Evolutionary conservation across 2,113 vertebrate species (phyloP), one percentile per base, ranked within the genome.

Genomic region (Scartelaos histophorus): DNA sequence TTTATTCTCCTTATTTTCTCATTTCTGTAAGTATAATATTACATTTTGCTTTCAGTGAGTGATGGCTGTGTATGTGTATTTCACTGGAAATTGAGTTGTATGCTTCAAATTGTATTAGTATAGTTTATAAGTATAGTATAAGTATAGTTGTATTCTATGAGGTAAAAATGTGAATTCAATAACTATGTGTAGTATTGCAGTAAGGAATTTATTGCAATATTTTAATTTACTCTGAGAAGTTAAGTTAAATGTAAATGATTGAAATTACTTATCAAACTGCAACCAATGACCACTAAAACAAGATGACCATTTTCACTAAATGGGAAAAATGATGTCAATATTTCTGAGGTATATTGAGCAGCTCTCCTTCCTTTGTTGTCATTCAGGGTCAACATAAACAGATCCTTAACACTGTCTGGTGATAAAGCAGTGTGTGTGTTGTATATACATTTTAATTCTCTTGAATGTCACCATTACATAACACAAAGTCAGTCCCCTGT

Each of bases 371-470:
- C 74, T 69, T 77, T 78, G 54, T 51, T 72, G 24, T 86, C 74
- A 70, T 45, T 21, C 46, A 54, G 21, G 25, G 84, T 89, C 89
- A 81, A 89, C 79, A 87, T 90, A 62, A 76, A 88, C 70, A 88
- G 88, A 17, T 7, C 58, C 80, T 75, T 76, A 83, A 81, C 51
- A 79, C 35, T 3, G 47, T 73, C 77, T 83, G 70, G 67, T 58
- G 66, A 76, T 74, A 58, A 35, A n/a, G 43, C 70, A 57, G 65
- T 84, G 73, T 90, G n/a, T 89, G 74, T 90, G 64, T 79, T 58
- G 68, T 85, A 61, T 46, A 87, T 72, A 85, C 72, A 83, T 35
- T 16, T 47, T 57, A 76, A 66, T 65, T 21, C 73, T 21, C 67
- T 71, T 64, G 24, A 17, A 72, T 72, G 70, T 75, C 47, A 13